Evolutionary conservation across 1,140 invertebrate species (phyloP), one percentile per base, ranked within the genome.

Genomic region (Drosophila fuyamai): DNA sequence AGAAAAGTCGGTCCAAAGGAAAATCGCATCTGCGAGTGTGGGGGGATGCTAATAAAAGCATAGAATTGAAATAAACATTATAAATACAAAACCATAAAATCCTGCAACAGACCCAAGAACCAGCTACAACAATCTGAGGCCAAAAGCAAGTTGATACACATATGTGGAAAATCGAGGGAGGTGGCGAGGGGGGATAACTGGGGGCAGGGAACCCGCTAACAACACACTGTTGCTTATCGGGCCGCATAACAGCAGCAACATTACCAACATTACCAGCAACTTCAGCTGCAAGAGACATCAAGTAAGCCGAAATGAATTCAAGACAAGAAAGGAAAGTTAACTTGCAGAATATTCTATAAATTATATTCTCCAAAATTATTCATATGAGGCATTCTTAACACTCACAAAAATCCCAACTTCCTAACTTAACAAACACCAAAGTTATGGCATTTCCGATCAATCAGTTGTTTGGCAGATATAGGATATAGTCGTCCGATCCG

Each of bases 41-140:
- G 55, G 32, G 51, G 56, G 61, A 53, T 65, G 81, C 81, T 77
- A 88, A 86, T 86, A 86, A 79, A 81, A 78, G 75, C 75, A 79
- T 67, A 67, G 59, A 88, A 86, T 88, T 82, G 83, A 76, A 88
- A 88, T 86, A 82, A 86, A 88, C 82, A 86, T 86, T 86, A 86
- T 88, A 86, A 86, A 88, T 82, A 86, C 66, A 88, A 88, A 88
- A 70, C 66, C 82, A 86, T 86, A 88, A 86, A 88, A 88, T 75
- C 74, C 65, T 58, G 77, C 50, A 60, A 61, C 70, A 43, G 29
- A 40, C 9, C 54, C 62, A 59, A 63, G 44, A 47, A 54, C 32
- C 77, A 68, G 16, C 57, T 46, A 46, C 53, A 63, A 36, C 16
- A 76, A 58, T 58, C 40, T 41, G 62, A 58, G 35, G 35, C 43